Percentiles rank a stretch among this genome's conserved stretches.
phyloP scores from a whole-genome alignment of 2,797 vertebrate species.

The Antrozous pallidus region DNA sequence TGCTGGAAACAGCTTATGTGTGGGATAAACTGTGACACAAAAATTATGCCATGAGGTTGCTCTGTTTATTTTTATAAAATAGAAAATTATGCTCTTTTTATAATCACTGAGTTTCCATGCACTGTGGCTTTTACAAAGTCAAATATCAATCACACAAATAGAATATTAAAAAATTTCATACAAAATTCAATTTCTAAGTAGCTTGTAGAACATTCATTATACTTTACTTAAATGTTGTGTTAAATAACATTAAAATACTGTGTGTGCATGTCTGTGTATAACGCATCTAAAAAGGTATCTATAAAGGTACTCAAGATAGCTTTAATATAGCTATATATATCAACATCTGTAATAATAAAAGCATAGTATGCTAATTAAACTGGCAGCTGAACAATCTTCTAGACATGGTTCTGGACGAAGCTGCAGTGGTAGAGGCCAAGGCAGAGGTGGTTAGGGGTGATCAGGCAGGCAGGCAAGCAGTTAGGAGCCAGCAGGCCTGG shows the following conservation, averaged over 20 bases:
- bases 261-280: background rate
- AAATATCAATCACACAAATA: background rate
- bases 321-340: too few species aligned
- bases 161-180: background rate
- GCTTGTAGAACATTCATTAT: background rate
- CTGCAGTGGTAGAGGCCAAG: background rate
- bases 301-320: background rate
- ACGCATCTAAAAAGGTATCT: background rate
- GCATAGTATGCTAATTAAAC: too few species aligned
- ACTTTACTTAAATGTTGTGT: background rate
- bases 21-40: background rate
- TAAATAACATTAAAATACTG: background rate
- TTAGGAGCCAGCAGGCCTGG: too few species aligned
- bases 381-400: too few species aligned
- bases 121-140: background rate
- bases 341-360: too few species aligned
- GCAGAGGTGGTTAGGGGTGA: too few species aligned
- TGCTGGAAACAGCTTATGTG: background rate
- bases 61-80: background rate
- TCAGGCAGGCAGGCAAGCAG: too few species aligned
- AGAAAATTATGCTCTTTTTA: background rate
- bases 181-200: background rate
- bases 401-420: too few species aligned
- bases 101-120: background rate
- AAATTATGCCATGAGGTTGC: background rate